Evolutionary conservation across 2,797 vertebrate species (phyloP).

Genomic region (Liparis tanakae): DNA sequence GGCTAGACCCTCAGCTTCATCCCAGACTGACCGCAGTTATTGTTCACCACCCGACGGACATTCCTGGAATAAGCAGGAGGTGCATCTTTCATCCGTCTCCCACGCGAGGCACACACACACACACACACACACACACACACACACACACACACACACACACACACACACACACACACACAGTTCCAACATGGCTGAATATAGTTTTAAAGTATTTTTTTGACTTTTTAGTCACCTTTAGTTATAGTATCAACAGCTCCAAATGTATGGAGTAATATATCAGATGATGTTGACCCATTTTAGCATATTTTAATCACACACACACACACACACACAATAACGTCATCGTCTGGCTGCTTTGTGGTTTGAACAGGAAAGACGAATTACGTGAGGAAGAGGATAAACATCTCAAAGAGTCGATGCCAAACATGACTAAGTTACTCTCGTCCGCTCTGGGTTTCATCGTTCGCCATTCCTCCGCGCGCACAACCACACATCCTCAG

Average conservation of each 20-base stretch:
- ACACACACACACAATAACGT: constrained; percentile 13
- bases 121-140: constrained; percentile 1
- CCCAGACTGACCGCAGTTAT: constrained; percentile 65
- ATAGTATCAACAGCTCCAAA: too few relatives aligned
- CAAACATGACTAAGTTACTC: constrained; percentile 44
- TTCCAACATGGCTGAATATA: too few relatives aligned
- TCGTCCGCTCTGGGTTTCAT: constrained; percentile 24
- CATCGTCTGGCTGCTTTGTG: constrained; percentile 37
- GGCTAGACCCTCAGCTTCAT: constrained; percentile 50
- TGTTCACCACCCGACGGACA: constrained; percentile 72
- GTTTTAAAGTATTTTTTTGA: too few relatives aligned
- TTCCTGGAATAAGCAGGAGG: constrained; percentile 74
- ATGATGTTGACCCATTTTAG: too few relatives aligned
- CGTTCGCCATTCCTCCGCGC: constrained; percentile 7
- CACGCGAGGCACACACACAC: constrained; percentile 49
- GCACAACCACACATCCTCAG: not conserved
- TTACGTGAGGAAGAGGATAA: constrained; percentile 11
- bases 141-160: constrained; percentile 28
- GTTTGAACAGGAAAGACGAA: constrained; percentile 23
- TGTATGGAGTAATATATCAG: too few relatives aligned
- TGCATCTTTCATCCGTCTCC: constrained; percentile 70
- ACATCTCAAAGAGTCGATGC: constrained; percentile 29
- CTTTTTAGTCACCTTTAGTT: too few relatives aligned
- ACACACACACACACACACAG: not conserved
- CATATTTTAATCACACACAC: too few relatives aligned